Conservation (phyloP, 2,113 vertebrate species). For the Laticauda colubrina region DNA sequence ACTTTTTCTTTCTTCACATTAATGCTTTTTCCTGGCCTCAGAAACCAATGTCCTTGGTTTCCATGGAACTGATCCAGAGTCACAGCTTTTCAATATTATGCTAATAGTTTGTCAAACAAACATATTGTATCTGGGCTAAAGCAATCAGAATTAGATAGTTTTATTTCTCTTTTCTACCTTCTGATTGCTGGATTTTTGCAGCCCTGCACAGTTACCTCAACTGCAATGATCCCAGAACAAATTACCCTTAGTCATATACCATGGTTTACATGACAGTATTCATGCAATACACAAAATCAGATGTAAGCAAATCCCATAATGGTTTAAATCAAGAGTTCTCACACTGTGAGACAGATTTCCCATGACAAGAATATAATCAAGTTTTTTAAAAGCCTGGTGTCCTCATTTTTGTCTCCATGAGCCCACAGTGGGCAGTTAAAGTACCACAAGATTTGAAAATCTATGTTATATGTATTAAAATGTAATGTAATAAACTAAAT, state of each 20-base stretch:
- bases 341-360: background rate
- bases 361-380: background rate
- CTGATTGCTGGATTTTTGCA: background rate
- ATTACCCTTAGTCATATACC: background rate
- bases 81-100: background rate
- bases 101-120: background rate
- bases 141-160: background rate
- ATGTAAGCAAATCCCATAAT: background rate
- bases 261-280: background rate
- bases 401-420: background rate
- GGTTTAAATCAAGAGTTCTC: background rate
- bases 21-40: background rate
- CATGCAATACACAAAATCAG: background rate
- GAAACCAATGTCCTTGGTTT: background rate
- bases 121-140: background rate
- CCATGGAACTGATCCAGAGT: background rate
- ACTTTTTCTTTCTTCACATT: background rate
- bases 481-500: background rate
- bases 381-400: background rate
- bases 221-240: background rate
- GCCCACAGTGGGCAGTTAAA: background rate
- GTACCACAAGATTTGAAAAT: background rate
- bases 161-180: background rate
- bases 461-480: background rate
- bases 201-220: background rate